Evolutionary conservation across 2,113 vertebrate species (phyloP), one percentile per base, ranked within the genome.

Genomic region (Hippocampus guttulatus): DNA sequence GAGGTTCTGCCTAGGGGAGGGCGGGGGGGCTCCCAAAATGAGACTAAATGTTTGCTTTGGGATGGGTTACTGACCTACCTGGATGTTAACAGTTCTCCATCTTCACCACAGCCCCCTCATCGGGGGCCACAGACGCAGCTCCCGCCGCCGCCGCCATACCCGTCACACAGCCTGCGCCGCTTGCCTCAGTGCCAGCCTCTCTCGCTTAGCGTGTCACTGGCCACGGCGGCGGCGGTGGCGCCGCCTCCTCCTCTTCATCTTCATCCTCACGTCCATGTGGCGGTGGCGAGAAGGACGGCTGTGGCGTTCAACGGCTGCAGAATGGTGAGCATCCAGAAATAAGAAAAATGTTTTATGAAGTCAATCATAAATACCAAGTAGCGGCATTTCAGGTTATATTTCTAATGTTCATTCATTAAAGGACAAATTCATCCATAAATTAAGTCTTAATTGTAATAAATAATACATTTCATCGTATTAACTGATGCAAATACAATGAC

Each of bases 121-220:
- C 79, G 80, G 5, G 81, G 83, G 11, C 68, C 88, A 1, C 86
- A 90, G 67, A 65, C 76, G 8, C 79, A 64, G 64, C 80, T 74
- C 40, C 81, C 88, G 0, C 79, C 81, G 0, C 79, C 81, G 0
- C 75, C 73, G 21, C 81, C 82, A 6, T 89, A 75, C 76, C 81
- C 87, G 10, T 75, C 87, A 45, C 90, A 90, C 74, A 82, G 71
- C 75, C 84, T 93, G 49, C 88, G 61, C 67, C 71, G 83, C 25
- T 86, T 92, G 64, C 91, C 92, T 77, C 90, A 88, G 86, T 92
- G 89, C 80, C 89, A 88, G 74, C 88, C 91, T 1, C 73, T 92
- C 64, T 81, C 88, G 3, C 81, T 91, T 71, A 77, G 87, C 51
- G 43, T 81, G 75, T 84, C 87, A 73, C 77, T 87, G 62, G 77